These are phyloP conservation scores for Sphenodon punctatus DNA, from an alignment of 2,797 vertebrate species.

Conservation along the genomic window DNA sequence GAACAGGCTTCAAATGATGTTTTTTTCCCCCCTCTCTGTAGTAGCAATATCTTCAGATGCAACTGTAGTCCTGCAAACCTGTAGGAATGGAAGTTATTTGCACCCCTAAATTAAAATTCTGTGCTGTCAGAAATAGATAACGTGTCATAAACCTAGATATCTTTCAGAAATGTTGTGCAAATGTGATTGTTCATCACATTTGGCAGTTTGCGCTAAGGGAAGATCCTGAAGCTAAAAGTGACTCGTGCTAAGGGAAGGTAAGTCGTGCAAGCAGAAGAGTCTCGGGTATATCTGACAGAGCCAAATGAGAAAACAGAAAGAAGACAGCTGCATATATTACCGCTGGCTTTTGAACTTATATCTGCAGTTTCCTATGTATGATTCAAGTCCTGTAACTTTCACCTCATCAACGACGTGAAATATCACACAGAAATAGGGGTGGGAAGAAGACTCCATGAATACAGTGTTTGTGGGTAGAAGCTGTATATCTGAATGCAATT, in stretches of 20 bases:
- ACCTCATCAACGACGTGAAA: not conserved
- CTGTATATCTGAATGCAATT: not conserved
- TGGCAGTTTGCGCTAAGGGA: not conserved
- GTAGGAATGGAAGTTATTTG: not conserved
- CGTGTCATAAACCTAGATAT: not conserved
- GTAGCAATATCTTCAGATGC: not conserved
- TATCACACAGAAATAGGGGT: not conserved
- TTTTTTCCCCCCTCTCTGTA: not conserved
- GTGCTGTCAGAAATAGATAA: not conserved
- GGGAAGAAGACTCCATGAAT: not conserved
- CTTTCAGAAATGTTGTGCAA: not conserved
- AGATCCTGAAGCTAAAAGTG: not conserved
- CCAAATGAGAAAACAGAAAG: not conserved
- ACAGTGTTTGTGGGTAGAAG: not conserved
- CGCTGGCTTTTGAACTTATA: not conserved
- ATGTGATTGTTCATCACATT: not conserved
- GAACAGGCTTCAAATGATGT: not conserved
- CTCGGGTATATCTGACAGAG: constrained; percentile 14
- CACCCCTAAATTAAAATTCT: not conserved
- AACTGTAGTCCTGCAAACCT: not conserved
- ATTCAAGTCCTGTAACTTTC: not conserved
- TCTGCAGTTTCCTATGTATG: not conserved
- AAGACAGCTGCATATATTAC: not conserved
- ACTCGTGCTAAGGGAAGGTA: not conserved
- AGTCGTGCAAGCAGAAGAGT: constrained; percentile 10